Conservation (phyloP, 1,140 invertebrate genomes). For the Phortica variegata region DNA sequence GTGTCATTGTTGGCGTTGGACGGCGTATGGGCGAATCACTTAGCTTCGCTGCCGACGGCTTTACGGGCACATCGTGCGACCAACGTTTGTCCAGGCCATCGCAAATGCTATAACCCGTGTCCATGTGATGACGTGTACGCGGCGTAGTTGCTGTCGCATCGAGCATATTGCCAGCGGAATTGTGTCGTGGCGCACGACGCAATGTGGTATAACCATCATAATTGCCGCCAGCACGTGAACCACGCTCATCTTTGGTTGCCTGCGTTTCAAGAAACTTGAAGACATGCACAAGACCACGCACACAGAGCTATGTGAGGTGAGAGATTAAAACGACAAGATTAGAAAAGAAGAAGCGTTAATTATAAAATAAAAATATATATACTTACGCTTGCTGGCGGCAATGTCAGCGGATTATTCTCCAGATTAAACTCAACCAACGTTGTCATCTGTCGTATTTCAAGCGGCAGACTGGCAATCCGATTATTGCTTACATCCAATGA, state of each 20-base stretch:
- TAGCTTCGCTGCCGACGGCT: constrained; percentile 26
- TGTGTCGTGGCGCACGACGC: constrained; percentile 55
- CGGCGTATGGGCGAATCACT: constrained; percentile 36
- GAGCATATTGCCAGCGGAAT: constrained; percentile 58
- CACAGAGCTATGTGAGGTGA: constrained; percentile 76
- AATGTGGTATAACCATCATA: constrained; percentile 54
- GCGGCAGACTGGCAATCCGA: constrained; percentile 80
- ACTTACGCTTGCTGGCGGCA: constrained; percentile 88
- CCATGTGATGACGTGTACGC: constrained; percentile 68
- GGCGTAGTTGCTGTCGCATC: constrained; percentile 54
- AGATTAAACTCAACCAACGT: constrained; percentile 76
- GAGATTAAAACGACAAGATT: not conserved
- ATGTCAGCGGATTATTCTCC: constrained; percentile 85
- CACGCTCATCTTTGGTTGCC: constrained; percentile 69
- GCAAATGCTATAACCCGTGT: constrained; percentile 83
- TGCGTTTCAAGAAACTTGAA: constrained; percentile 92
- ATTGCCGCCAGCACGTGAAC: constrained; percentile 49
- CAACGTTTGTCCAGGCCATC: constrained; percentile 81
- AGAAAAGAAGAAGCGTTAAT: not conserved
- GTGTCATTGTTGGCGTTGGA: constrained; percentile 29
- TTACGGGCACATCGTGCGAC: constrained; percentile 71
- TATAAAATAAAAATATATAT: not conserved
- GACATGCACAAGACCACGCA: constrained; percentile 87
- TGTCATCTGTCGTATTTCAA: constrained; percentile 82
- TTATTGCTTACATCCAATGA: constrained; percentile 87